Conservation (phyloP, 2,888 invertebrate genomes). For the Automeris io region DNA sequence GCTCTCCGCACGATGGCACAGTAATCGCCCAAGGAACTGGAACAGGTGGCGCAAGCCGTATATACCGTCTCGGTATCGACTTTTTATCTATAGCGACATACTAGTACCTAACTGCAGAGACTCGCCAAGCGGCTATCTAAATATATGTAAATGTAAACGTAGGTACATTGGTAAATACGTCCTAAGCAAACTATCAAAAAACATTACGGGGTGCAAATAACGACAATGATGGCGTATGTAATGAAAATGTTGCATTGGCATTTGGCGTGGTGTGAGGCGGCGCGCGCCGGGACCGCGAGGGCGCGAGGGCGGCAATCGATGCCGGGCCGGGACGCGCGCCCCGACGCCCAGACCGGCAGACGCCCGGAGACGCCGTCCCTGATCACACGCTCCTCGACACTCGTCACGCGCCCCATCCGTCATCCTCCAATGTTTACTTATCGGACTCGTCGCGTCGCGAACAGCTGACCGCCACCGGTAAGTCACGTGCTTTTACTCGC, state of each 20-base stretch:
- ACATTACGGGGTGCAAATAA: constrained; percentile 76
- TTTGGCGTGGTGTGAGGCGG: constrained; percentile 58
- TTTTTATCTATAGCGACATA: constrained; percentile 40
- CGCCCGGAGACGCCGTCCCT: constrained; percentile 74
- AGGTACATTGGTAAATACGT: constrained; percentile 32
- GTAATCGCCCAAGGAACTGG: constrained; percentile 42
- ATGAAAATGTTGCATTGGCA: constrained; percentile 73
- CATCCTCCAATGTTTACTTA: constrained; percentile 71
- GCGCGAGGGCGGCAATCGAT: constrained; percentile 74
- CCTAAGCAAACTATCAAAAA: constrained; percentile 71
- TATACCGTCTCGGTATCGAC: constrained; percentile 40
- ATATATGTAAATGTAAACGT: constrained; percentile 31
- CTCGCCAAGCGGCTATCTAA: constrained; percentile 27
- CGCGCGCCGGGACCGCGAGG: constrained; percentile 64
- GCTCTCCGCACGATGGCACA: constrained; percentile 38
- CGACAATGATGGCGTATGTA: constrained; percentile 73
- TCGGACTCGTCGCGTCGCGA: constrained; percentile 61
- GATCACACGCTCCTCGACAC: constrained; percentile 54
- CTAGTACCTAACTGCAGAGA: constrained; percentile 23
- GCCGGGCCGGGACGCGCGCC: constrained; percentile 74
- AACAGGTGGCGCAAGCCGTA: constrained; percentile 46
- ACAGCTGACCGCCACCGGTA: constrained; percentile 75
- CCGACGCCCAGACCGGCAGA: constrained; percentile 79
- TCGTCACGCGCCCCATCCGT: constrained; percentile 53
- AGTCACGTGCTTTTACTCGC: constrained; percentile 60